These are phyloP conservation scores for Microplitis mediator DNA, from an alignment of 1,140 invertebrate species.

Conservation along the genomic window DNA sequence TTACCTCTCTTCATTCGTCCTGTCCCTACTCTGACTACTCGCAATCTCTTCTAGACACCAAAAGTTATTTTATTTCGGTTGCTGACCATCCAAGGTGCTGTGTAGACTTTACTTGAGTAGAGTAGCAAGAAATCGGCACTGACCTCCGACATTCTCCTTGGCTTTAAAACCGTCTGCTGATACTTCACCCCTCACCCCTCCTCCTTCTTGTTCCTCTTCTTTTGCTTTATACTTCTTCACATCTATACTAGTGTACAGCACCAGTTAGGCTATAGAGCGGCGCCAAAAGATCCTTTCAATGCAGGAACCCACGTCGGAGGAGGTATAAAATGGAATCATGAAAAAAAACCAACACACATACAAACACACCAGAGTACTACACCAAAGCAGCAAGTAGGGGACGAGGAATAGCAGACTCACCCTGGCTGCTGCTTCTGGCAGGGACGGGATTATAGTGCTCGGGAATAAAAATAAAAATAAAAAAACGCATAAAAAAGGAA, in stretches of 20 bases:
- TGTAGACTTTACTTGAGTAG: neutral
- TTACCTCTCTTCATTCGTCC: no score
- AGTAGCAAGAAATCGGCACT: conserved; percentile 13
- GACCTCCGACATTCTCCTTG: conserved; percentile 24
- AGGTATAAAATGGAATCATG: conserved; percentile 1
- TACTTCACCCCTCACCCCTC: no score
- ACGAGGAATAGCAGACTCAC: neutral
- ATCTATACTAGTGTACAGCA: neutral
- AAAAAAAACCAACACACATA: conserved; percentile 1
- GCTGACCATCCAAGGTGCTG: neutral
- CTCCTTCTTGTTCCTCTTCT: neutral
- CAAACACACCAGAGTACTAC: neutral
- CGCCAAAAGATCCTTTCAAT: conserved; percentile 24
- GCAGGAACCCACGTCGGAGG: conserved; percentile 18
- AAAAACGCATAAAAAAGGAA: conserved; percentile 16
- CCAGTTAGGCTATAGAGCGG: conserved; percentile 1
- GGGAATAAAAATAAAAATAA: conserved; percentile 20
- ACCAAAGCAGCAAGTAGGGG: no score
- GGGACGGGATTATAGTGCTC: neutral
- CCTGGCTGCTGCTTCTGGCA: neutral
- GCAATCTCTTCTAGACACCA: no score
- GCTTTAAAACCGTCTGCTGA: conserved; percentile 8
- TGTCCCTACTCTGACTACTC: no score
- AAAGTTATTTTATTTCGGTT: neutral
- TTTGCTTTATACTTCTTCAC: neutral